A percentile compares a stretch with the other conserved stretches of the same genome.
phyloP scores from a whole-genome alignment of 2,113 vertebrate genomes.

The Pristiophorus japonicus region DNA sequence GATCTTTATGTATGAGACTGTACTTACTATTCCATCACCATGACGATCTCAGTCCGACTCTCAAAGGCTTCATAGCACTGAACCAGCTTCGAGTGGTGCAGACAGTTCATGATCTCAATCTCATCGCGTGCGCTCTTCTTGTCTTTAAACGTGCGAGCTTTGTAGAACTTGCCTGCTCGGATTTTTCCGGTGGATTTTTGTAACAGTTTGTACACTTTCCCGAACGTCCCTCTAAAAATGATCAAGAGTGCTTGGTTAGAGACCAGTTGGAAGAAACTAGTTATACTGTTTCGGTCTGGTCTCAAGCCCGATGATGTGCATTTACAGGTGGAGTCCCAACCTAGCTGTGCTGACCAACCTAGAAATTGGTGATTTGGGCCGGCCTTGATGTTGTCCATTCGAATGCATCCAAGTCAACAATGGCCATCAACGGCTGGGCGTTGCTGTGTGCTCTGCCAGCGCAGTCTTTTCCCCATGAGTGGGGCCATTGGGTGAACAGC shows the following conservation, averaged over 20 bases:
- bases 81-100: conserved; percentile 70
- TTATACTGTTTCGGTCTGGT: background rate
- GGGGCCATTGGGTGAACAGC: background rate
- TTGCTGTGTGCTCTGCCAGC: background rate
- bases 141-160: conserved; percentile 53
- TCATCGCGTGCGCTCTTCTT: conserved; percentile 56
- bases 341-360: background rate
- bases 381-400: background rate
- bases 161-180: conserved; percentile 73
- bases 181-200: conserved; percentile 62
- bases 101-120: conserved; percentile 72
- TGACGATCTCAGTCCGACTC: conserved; percentile 54
- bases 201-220: conserved; percentile 64
- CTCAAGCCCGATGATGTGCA: no score
- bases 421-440: background rate
- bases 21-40: conserved; percentile 84
- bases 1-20: background rate
- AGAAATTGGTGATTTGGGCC: background rate
- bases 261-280: rapidly evolving
- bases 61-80: conserved; percentile 71
- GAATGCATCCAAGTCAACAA: background rate
- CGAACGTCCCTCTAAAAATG: conserved; percentile 67
- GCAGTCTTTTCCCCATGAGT: background rate
- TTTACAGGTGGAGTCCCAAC: no score
- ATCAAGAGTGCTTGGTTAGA: background rate